phyloP scores from a whole-genome alignment of 2,888 invertebrate genomes.

The Stramonita haemastoma region DNA sequence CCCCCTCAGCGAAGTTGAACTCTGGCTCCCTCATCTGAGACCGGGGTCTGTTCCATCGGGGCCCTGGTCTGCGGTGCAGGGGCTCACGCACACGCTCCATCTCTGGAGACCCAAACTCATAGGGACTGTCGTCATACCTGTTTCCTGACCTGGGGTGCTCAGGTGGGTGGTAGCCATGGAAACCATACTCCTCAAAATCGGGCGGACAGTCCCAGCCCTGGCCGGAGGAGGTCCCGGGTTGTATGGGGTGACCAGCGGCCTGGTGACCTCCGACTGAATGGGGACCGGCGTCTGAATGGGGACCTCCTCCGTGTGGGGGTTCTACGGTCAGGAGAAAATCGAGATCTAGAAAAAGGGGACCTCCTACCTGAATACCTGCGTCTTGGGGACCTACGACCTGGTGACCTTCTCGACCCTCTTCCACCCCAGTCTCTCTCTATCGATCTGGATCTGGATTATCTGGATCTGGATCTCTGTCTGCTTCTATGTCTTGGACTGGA shows the following conservation, averaged over 20 bases:
- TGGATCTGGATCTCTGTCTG: neutral
- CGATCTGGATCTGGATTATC: neutral
- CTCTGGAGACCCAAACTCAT: neutral
- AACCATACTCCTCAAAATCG: neutral
- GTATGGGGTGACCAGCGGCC: constrained; percentile 5
- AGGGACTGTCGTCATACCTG: neutral
- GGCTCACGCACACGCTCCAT: neutral
- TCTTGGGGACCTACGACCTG: neutral
- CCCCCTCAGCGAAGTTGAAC: constrained; percentile 8
- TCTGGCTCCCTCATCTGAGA: neutral
- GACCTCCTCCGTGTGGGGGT: neutral
- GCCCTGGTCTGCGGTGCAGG: neutral
- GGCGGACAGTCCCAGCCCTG: neutral
- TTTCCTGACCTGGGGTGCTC: neutral
- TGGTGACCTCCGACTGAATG: neutral
- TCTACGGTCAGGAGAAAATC: constrained; percentile 15
- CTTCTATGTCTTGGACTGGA: neutral
- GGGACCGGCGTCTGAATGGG: neutral
- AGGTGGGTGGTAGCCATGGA: no score
- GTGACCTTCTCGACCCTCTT: neutral
- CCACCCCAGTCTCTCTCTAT: neutral
- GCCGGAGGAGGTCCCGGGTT: neutral
- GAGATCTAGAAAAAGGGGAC: neutral
- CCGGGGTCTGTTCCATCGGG: neutral
- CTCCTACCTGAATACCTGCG: neutral